Evolutionary conservation across 92 coral and sea anemone genomes (phyloP).

Genomic region (Paragorgia papillata): DNA sequence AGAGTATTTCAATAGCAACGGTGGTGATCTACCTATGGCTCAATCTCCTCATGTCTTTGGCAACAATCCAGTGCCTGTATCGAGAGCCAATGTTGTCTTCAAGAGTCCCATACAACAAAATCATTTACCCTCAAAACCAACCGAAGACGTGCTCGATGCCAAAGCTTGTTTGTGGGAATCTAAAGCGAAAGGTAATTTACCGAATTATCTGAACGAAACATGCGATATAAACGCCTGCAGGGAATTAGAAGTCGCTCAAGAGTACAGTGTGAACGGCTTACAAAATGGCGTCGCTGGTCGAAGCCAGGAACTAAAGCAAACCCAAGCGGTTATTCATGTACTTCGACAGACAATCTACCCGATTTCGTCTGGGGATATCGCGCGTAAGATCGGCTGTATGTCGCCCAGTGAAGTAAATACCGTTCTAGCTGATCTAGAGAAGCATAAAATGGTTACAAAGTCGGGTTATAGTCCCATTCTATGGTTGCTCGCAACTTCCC

Average conservation of each 20-base stretch:
- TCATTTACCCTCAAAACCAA: not conserved
- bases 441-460: conserved; percentile 12
- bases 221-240: not conserved
- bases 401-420: conserved; percentile 31
- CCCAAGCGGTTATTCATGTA: conserved; percentile 4
- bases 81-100: too few species aligned
- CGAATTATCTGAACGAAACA: conserved; percentile 1
- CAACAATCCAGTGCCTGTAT: too few species aligned
- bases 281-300: conserved; percentile 9
- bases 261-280: not conserved
- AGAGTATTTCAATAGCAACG: not conserved
- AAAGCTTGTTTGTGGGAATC: not conserved
- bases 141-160: not conserved
- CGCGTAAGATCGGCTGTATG: not conserved
- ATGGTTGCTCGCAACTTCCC: not conserved
- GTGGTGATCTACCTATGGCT: not conserved
- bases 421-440: conserved; percentile 15
- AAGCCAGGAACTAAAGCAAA: not conserved
- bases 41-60: not conserved
- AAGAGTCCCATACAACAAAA: not conserved
- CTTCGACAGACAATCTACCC: not conserved
- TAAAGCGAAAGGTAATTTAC: not conserved
- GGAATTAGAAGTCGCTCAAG: not conserved
- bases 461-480: conserved; percentile 31
- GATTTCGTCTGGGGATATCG: conserved; percentile 35